phyloP scores from a whole-genome alignment of 2,888 invertebrate species.

The Pinctada fucata region DNA sequence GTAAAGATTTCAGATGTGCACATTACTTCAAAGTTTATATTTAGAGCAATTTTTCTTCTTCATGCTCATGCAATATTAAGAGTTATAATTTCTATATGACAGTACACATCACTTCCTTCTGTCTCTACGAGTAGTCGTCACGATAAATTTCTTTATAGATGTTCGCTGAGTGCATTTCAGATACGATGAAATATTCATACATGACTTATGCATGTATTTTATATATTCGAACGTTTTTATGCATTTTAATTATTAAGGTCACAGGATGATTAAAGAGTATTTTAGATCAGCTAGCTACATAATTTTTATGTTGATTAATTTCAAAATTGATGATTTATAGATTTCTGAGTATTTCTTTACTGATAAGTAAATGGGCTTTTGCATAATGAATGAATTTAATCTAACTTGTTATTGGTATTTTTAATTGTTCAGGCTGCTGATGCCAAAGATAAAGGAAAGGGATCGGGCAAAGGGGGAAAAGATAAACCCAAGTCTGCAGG shows the following conservation, averaged over 20 bases:
- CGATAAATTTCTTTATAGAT: conserved; percentile 3
- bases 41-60: too few relatives aligned
- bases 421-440: conserved; percentile 18
- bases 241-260: too few relatives aligned
- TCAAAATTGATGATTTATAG: too few relatives aligned
- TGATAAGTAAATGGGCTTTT: background rate
- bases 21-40: too few relatives aligned
- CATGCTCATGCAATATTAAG: background rate
- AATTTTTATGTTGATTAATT: background rate
- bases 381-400: background rate
- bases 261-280: too few relatives aligned
- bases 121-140: too few relatives aligned
- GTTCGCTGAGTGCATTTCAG: background rate
- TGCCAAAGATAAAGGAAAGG: conserved; percentile 57
- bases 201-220: too few relatives aligned
- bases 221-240: too few relatives aligned
- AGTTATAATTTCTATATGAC: background rate
- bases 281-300: too few relatives aligned
- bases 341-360: too few relatives aligned
- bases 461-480: conserved; percentile 60
- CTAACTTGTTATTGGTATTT: background rate
- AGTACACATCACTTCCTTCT: too few relatives aligned
- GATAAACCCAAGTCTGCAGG: conserved; percentile 70
- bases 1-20: too few relatives aligned
- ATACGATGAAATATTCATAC: background rate